Evolutionary conservation across 2,888 invertebrate species (phyloP).

Genomic region (Pyrrhosoma nymphula): DNA sequence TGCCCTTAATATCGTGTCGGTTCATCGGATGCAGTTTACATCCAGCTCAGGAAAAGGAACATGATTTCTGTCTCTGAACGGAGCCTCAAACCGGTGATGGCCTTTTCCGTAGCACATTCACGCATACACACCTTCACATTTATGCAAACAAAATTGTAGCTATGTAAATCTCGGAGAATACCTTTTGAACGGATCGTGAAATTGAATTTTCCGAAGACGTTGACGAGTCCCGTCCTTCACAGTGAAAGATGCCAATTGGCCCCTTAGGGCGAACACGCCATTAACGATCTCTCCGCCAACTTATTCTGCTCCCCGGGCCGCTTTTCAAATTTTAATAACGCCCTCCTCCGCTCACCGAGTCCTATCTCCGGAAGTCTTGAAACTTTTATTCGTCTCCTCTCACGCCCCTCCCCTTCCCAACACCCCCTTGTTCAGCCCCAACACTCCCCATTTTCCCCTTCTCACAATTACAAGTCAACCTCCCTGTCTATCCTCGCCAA

Average conservation of each 20-base stretch:
- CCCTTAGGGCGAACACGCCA: neutral
- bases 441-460: neutral
- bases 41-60: too few species aligned
- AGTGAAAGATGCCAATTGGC: neutral
- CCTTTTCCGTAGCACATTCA: too few species aligned
- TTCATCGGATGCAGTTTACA: too few species aligned
- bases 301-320: neutral
- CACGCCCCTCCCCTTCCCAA: neutral
- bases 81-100: too few species aligned
- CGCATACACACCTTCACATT: neutral
- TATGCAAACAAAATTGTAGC: neutral
- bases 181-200: neutral
- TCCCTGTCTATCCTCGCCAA: too few species aligned
- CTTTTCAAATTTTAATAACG: constrained; percentile 28
- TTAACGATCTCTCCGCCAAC: neutral
- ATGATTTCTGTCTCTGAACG: neutral
- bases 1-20: too few species aligned
- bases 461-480: too few species aligned
- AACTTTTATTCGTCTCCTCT: neutral
- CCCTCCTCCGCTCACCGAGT: neutral
- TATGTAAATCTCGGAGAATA: neutral
- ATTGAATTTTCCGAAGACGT: neutral
- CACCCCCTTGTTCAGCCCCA: neutral
- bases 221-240: neutral
- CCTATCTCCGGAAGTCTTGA: neutral